Evolutionary conservation across 2,797 vertebrate species (phyloP), one percentile per base, ranked within the genome.

Genomic region (Choloepus didactylus): DNA sequence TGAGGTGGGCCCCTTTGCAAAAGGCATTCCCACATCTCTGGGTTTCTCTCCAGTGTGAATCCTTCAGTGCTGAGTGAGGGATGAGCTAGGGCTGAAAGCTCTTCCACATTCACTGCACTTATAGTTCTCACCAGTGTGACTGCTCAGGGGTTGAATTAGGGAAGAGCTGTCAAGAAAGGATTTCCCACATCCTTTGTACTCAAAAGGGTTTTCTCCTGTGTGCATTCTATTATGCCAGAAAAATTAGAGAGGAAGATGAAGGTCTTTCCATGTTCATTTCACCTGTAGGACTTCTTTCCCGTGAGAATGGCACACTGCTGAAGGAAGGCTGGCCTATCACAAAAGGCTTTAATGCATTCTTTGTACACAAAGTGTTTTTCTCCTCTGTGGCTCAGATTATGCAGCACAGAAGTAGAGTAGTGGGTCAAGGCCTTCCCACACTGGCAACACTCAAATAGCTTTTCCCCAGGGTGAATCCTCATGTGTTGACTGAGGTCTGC

Each of bases 61-160:
- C 59, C 76, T 69, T 19, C 9, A 11, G 35, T 79, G 81, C 11
- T 27, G 31, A 19, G 73, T 51, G 29, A 90, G 59, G 11, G 49
- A 79, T 49, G 80, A 93, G 49, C 12, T 21, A 51, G 76, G 80
- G n/a, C 14, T 59, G 80, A 93, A 79, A 10, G 54, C 5, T 11
- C 64, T 54, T 67, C 75, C 81, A n/a, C 90, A 87, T 8, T 89
- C 93, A 14, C 54, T 38, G 9, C 54, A 89, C 51, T 77, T 31
- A 8, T n/a, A 85, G 0, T 86, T 96, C 35, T 95, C 80, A 31
- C 89, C 76, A 2, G 60, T 90, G 73, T 95, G 95, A 35, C 80
- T 93, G 35, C 91, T 94, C 49, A 67, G 46, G 29, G 88, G 94
- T 29, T 93, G 87, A 6, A 49, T 87, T 7, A 96, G 62, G 49